Conservation (phyloP, 2,888 invertebrate genomes). For the Cancer borealis region DNA sequence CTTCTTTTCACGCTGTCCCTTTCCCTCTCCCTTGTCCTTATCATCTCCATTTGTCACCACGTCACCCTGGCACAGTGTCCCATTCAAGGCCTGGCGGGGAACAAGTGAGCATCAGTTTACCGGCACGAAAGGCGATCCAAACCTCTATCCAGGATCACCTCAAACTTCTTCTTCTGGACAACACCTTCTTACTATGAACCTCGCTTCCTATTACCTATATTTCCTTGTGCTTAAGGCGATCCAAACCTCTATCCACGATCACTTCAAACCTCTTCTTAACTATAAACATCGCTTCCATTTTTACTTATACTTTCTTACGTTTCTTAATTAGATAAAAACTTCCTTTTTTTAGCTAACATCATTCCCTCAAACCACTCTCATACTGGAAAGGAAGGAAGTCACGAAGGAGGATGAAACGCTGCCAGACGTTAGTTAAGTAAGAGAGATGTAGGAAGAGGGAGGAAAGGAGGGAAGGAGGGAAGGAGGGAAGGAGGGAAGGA, state of each 20-base stretch:
- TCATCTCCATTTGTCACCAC: constrained; percentile 17
- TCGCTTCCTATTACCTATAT: neutral
- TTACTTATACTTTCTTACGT: neutral
- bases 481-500: neutral
- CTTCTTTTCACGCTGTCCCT: neutral
- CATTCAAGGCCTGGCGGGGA: constrained; percentile 24
- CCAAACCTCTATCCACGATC: neutral
- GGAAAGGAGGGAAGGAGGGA: neutral
- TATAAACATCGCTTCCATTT: neutral
- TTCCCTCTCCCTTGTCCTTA: constrained; percentile 29
- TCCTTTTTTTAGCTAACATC: neutral
- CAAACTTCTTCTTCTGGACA: neutral
- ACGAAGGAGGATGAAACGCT: neutral
- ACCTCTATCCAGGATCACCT: neutral
- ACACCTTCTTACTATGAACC: neutral
- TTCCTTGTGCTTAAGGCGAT: neutral
- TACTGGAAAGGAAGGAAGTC: neutral
- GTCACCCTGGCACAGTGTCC: neutral
- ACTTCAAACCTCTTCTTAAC: neutral
- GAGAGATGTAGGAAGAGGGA: neutral
- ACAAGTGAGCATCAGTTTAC: constrained; percentile 41
- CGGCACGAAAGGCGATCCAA: neutral
- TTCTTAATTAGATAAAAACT: neutral
- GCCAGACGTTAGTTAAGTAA: neutral
- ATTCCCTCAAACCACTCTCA: neutral